Evolutionary conservation across 2,797 vertebrate genomes (phyloP), one percentile per base, ranked within the genome.

Genomic region (Acipenser ruthenus): DNA sequence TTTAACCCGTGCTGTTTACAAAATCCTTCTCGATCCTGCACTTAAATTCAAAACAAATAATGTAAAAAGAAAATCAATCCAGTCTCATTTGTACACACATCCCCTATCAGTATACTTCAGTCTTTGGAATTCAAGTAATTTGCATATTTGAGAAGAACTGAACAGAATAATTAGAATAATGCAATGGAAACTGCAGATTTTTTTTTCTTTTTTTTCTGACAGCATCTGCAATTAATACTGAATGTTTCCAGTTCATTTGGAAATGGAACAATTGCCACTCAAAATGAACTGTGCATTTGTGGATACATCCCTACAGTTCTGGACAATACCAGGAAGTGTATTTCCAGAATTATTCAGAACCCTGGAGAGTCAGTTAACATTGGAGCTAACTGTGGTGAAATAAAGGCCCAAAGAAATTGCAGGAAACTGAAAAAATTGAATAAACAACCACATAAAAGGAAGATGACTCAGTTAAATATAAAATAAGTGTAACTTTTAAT

Each of bases 1-100:
- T 82, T 77, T 82, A 80, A 67, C 85, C 80, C 83, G 77, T 80
- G 82, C 79, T 77, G 72, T 77, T 72, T 48, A 66, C 47, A 62
- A 79, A 78, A 70, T 62, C 68, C 73, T 68, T 71, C 74, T 76
- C 55, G 59, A 78, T 77, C 69, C 60, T n/a, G 73, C 76, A 71
- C 73, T 70, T 70, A 71, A 74, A 68, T 74, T 60, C 67, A 67
- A 69, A 37, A 37, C 37, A 37, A 37, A 37, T 37, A 37, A 37
- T 37, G 37, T 37, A 5, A 37, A 37, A 37, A 37, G 37, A 37
- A 37, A 37, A 37, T 37, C 55, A 50, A 53, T 49, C 53, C 7
- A 47, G 23, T n/a, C 53, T 49, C 37, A 66, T 58, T 15, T 37
- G 23, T 37, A 37, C 23, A 37, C 23, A 37, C 23, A 37, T 37